Evolutionary conservation across 1,140 invertebrate species (phyloP), one percentile per base, ranked within the genome.

Genomic region (Habropoda laboriosa): DNA sequence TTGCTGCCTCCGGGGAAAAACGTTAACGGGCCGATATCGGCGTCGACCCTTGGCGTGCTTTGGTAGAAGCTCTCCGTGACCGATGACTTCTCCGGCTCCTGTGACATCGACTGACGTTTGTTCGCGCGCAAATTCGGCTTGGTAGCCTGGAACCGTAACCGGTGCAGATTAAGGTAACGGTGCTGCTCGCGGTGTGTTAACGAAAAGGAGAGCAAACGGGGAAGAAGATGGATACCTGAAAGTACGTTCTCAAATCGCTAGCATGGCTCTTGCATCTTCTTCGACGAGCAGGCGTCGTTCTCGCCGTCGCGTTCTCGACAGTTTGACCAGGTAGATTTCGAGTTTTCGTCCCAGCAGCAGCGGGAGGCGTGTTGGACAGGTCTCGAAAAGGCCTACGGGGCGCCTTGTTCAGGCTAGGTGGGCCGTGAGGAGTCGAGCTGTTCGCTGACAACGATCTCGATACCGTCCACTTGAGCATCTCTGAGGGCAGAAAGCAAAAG

Each of bases 401-500:
- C 16, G 87, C 79, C 61, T 88, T 89, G 60, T 89, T 88, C 74
- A 90, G 72, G n/a, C 83, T 84, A 35, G 86, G 85, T 27, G 90
- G 87, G 51, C 84, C 87, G 67, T 93, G 92, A 60, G 91, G 91
- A 40, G 92, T 93, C 81, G 92, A 91, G 80, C 88, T 91, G 53
- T 88, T 89, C 55, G 90, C 89, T 72, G 92, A 93, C 84, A 93
- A 87, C n/a, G 92, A 92, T 85, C 92, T 92, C 58, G 92, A 93
- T 66, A 93, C 92, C 70, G 92, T 93, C 92, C 92, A 93, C 91
- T 93, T 93, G 80, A 93, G 89, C 92, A 93, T 93, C 70, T 90
- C 88, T 92, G 57, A 3, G 21, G 45, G 24, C 57, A 53, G 60
- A 64, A 79, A 61, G 57, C n/a, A 30, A 42, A 49, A 16, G 24